Conservation (phyloP, 2,797 vertebrate species). For the Arrhamphus sclerolepis region DNA sequence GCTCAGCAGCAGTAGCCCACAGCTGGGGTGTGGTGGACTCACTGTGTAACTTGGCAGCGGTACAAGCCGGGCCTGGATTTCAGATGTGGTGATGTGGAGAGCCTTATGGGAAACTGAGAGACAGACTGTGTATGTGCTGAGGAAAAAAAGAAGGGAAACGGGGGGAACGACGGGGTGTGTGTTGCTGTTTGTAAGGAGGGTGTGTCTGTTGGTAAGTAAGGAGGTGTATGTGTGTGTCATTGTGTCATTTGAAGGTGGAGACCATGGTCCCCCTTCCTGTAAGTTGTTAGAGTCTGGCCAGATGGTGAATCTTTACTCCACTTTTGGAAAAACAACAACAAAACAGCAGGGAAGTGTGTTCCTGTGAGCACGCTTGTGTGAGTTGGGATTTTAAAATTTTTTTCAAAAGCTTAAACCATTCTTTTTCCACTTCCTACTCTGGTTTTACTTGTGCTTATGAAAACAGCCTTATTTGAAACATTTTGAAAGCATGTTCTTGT, state of each 20-base stretch:
- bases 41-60: constrained; percentile 68
- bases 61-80: constrained; percentile 56
- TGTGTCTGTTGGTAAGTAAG: constrained; percentile 56
- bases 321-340: constrained; percentile 37
- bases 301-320: constrained; percentile 47
- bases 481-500: background rate
- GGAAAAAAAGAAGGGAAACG: constrained; percentile 37
- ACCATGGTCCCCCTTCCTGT: constrained; percentile 64
- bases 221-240: constrained; percentile 46
- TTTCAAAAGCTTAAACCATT: too few species aligned
- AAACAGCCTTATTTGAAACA: constrained; percentile 26
- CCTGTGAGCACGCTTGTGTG: too few species aligned
- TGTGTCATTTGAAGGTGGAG: constrained; percentile 58
- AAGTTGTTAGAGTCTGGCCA: constrained; percentile 40
- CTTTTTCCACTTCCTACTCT: background rate
- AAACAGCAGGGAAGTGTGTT: background rate
- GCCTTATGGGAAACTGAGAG: constrained; percentile 60
- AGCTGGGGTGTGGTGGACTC: constrained; percentile 61
- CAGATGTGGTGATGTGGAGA: constrained; percentile 64
- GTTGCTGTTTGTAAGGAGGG: constrained; percentile 49
- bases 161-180: constrained; percentile 26
- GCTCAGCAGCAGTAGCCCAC: constrained; percentile 50
- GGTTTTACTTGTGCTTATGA: background rate
- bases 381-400: too few species aligned
- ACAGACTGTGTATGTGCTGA: constrained; percentile 35